Evolutionary conservation across 1,140 invertebrate genomes (phyloP).

Genomic region (Drosophila pachea): DNA sequence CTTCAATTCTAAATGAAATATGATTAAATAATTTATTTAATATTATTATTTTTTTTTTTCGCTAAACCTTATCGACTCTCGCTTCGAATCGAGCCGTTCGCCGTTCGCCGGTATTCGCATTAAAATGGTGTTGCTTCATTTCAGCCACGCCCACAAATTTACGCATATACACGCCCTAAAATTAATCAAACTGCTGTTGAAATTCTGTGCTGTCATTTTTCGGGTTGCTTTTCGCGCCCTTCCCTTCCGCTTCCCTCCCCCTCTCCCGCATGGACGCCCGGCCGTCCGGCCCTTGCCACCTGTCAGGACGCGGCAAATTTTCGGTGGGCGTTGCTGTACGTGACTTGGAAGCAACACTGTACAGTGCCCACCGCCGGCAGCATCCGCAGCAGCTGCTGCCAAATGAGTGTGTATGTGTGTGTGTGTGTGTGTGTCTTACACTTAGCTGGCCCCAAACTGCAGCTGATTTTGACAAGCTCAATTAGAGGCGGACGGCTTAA

Average conservation of each 20-base stretch:
- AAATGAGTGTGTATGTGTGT: constrained; percentile 11
- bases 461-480: constrained; percentile 66
- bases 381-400: constrained; percentile 13
- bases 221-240: constrained; percentile 12
- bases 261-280: background rate
- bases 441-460: constrained; percentile 15
- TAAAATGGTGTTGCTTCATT: constrained; percentile 62
- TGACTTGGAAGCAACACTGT: constrained; percentile 27
- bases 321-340: constrained; percentile 28
- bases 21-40: background rate
- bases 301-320: constrained; percentile 19
- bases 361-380: background rate
- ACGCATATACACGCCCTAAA: constrained; percentile 56
- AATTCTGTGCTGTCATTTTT: constrained; percentile 33
- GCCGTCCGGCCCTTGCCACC: constrained; percentile 12
- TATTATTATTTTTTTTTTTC: background rate
- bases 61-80: too few species aligned
- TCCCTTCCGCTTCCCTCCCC: background rate
- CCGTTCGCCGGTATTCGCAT: constrained; percentile 9
- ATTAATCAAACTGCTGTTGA: constrained; percentile 75
- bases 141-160: constrained; percentile 68
- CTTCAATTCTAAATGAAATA: background rate
- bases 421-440: constrained; percentile 28
- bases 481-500: constrained; percentile 48
- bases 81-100: background rate